phyloP scores from a whole-genome alignment of 2,113 vertebrate genomes.

The Brevimyrus niger region DNA sequence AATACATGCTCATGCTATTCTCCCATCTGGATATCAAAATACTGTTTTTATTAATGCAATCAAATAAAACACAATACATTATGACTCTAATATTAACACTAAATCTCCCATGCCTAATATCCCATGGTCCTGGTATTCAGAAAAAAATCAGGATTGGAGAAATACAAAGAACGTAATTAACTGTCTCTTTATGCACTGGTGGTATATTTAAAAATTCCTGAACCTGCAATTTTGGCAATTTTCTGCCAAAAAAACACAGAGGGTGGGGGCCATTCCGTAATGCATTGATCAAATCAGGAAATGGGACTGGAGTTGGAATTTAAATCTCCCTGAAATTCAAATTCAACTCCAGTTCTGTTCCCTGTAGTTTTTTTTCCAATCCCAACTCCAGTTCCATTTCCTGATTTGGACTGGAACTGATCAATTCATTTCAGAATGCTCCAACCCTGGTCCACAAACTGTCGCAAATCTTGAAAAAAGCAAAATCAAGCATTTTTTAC shows the following conservation, averaged over 20 bases:
- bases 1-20: background rate
- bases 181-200: background rate
- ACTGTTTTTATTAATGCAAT: background rate
- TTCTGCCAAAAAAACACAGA: background rate
- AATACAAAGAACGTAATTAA: background rate
- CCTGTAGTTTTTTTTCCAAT: too few relatives aligned
- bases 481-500: background rate
- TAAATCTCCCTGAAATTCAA: too few relatives aligned
- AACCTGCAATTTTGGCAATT: background rate
- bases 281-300: too few relatives aligned
- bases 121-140: background rate
- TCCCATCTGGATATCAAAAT: background rate
- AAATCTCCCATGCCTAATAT: background rate
- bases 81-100: background rate
- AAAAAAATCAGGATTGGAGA: background rate
- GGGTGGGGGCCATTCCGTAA: too few relatives aligned
- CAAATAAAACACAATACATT: background rate
- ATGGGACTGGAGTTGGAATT: too few relatives aligned
- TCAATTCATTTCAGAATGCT: too few relatives aligned
- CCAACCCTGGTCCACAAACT: too few relatives aligned
- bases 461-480: background rate
- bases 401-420: too few relatives aligned
- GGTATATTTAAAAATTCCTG: background rate
- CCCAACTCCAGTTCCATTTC: too few relatives aligned
- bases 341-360: too few relatives aligned